Evolutionary conservation across 2,888 invertebrate species (phyloP).

Genomic region (Ceraclea dissimilis): DNA sequence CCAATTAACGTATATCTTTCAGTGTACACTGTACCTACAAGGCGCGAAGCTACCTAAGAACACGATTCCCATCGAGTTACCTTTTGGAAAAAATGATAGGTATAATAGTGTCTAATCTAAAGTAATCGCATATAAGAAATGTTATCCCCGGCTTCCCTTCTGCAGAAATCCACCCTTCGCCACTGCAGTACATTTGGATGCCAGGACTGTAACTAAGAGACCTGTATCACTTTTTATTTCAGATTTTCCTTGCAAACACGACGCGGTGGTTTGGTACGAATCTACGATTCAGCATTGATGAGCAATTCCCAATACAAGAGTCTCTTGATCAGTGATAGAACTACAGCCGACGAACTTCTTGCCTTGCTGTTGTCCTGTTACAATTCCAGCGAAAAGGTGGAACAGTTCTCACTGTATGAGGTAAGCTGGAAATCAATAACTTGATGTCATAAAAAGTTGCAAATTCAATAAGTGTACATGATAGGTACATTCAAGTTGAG

Average conservation of each 20-base stretch:
- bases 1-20: too few relatives aligned
- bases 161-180: too few relatives aligned
- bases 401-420: constrained; percentile 83
- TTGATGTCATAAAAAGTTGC: background rate
- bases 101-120: too few relatives aligned
- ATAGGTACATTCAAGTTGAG: too few relatives aligned
- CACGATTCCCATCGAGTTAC: too few relatives aligned
- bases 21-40: too few relatives aligned
- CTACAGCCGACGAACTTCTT: constrained; percentile 81
- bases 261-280: constrained; percentile 84
- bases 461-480: background rate
- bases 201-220: too few relatives aligned
- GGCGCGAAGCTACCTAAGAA: too few relatives aligned
- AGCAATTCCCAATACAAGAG: constrained; percentile 91
- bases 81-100: too few relatives aligned
- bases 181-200: too few relatives aligned
- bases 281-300: constrained; percentile 87
- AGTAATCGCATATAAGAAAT: too few relatives aligned
- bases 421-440: constrained; percentile 41
- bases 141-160: too few relatives aligned
- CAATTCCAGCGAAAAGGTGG: constrained; percentile 73
- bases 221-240: constrained; percentile 24
- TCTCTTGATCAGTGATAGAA: constrained; percentile 79
- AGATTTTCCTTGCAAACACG: constrained; percentile 83
- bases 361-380: constrained; percentile 79